These are phyloP conservation scores for Triplophysa siluroides DNA, from an alignment of 2,113 vertebrate species.

Conservation along the genomic window DNA sequence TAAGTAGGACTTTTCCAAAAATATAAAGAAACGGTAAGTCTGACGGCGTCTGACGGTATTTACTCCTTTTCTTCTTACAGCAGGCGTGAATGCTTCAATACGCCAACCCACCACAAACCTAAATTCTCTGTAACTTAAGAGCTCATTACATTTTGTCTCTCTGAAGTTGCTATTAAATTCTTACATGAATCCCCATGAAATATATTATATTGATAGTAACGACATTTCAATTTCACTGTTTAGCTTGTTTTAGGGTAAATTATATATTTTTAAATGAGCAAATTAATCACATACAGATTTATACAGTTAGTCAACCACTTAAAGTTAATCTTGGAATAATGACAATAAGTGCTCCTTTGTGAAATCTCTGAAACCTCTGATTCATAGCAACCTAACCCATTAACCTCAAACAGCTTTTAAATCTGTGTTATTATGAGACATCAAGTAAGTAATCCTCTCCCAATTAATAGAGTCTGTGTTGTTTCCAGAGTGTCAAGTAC, in stretches of 20 bases:
- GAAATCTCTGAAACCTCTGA: neutral
- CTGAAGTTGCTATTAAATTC: slow-evolving; percentile 12
- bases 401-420: neutral
- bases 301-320: neutral
- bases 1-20: slow-evolving; percentile 67
- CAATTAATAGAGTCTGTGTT: slow-evolving; percentile 11
- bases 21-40: slow-evolving; percentile 39
- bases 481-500: slow-evolving; percentile 84
- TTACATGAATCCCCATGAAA: neutral
- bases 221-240: neutral
- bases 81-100: neutral
- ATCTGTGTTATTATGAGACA: neutral
- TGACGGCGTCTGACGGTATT: slow-evolving; percentile 31
- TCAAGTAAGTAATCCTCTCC: neutral
- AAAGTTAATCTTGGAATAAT: neutral
- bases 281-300: neutral
- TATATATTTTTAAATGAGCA: neutral
- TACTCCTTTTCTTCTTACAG: neutral
- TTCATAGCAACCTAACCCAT: neutral
- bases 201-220: neutral
- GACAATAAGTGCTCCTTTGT: neutral
- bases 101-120: neutral
- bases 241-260: neutral
- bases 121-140: slow-evolving; percentile 18
- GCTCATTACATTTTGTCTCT: slow-evolving; percentile 8